These are phyloP conservation scores for Temnothorax longispinosus DNA, from an alignment of 1,140 invertebrate species.

Conservation along the genomic window DNA sequence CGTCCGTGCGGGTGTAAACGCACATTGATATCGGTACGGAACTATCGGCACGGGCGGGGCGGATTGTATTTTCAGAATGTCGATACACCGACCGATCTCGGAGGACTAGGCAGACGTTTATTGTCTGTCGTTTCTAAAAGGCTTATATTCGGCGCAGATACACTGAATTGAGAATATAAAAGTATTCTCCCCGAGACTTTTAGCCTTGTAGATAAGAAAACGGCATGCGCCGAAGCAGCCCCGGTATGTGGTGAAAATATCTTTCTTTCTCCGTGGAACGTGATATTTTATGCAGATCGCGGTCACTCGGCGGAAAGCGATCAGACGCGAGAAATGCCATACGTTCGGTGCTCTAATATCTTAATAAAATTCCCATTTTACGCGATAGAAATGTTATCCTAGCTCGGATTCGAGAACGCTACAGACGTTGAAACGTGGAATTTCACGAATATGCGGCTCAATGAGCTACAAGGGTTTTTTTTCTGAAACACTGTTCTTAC, in stretches of 20 bases:
- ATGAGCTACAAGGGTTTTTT: background rate
- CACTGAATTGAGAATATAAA: conserved; percentile 33
- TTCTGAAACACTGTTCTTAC: background rate
- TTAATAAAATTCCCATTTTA: background rate
- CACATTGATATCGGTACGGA: conserved; percentile 32
- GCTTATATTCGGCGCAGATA: conserved; percentile 39
- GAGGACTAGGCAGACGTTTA: conserved; percentile 29
- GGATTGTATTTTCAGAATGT: conserved; percentile 52
- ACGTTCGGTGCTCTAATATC: background rate
- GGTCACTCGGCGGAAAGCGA: background rate
- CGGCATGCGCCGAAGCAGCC: background rate
- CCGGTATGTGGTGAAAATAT: background rate
- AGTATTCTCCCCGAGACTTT: background rate
- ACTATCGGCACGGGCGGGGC: conserved; percentile 15
- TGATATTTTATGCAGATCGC: background rate
- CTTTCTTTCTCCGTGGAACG: background rate
- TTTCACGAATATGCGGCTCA: background rate
- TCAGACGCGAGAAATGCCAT: background rate
- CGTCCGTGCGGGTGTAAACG: background rate
- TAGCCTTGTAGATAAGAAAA: background rate
- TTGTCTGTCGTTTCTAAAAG: conserved; percentile 48
- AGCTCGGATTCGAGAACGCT: background rate
- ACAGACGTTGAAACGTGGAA: background rate
- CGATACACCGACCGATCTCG: conserved; percentile 43
- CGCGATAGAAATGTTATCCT: background rate